Evolutionary conservation across 2,113 vertebrate species (phyloP).

Genomic region (Corythornis madagascariensis): DNA sequence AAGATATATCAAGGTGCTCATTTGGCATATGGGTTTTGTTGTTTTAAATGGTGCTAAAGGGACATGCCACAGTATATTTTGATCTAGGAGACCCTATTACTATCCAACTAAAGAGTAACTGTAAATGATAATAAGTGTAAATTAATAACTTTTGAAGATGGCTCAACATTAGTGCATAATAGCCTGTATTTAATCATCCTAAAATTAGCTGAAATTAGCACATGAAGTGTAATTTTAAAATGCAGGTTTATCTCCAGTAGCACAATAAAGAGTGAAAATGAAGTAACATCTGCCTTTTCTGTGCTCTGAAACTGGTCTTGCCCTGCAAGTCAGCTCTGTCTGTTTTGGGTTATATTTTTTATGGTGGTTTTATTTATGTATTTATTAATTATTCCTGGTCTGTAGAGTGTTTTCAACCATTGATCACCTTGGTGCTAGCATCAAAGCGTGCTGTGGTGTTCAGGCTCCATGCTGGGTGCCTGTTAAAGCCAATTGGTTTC

Average conservation of each 20-base stretch:
- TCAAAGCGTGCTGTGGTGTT: neutral
- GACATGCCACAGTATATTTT: neutral
- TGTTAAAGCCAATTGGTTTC: neutral
- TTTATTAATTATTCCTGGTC: neutral
- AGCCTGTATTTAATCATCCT: neutral
- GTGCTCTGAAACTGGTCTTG: neutral
- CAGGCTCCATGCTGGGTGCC: neutral
- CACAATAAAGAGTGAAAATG: neutral
- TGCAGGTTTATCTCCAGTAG: neutral
- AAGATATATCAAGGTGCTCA: neutral
- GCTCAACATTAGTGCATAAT: neutral
- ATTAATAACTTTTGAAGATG: neutral
- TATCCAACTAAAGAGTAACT: neutral
- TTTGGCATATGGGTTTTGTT: neutral
- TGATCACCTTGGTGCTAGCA: neutral
- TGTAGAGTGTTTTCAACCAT: neutral
- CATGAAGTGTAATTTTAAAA: neutral
- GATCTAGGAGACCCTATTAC: neutral
- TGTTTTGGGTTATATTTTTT: neutral
- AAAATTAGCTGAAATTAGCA: neutral
- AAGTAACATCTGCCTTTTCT: neutral
- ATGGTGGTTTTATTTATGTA: neutral
- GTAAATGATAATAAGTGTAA: neutral
- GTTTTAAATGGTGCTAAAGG: neutral
- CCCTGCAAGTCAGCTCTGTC: neutral